phyloP scores from a whole-genome alignment of 2,113 vertebrate genomes.

The Triplophysa tibetana region DNA sequence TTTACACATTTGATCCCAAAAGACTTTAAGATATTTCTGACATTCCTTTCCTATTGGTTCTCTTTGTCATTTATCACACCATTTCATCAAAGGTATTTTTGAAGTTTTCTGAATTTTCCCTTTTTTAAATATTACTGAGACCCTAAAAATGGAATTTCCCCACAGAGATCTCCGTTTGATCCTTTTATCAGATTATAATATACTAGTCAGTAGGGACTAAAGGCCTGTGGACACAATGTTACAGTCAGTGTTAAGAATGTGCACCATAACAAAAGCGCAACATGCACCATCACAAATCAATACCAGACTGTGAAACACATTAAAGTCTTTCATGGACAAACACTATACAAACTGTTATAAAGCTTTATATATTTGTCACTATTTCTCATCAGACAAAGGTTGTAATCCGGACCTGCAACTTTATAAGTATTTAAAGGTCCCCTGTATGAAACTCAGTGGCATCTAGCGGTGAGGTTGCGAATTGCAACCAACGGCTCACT shows the following conservation, averaged over 20 bases:
- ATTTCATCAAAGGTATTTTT: too few relatives aligned
- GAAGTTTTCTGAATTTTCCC: background rate
- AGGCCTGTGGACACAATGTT: background rate
- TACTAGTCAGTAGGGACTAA: background rate
- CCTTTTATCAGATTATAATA: background rate
- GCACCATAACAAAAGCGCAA: background rate
- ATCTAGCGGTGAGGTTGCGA: too few relatives aligned
- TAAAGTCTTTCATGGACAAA: background rate
- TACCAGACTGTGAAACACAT: constrained; percentile 25
- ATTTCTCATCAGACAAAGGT: background rate
- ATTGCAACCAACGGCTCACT: too few relatives aligned
- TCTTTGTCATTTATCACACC: too few relatives aligned
- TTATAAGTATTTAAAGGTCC: background rate
- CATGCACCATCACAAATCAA: constrained; percentile 8
- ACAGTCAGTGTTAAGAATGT: background rate
- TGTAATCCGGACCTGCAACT: background rate
- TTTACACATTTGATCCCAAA: too few relatives aligned
- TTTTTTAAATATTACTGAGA: background rate
- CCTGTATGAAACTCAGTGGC: too few relatives aligned
- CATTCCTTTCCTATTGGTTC: too few relatives aligned
- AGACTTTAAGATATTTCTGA: too few relatives aligned
- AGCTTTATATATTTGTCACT: background rate
- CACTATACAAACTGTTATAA: background rate
- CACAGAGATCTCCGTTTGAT: background rate
- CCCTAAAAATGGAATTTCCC: background rate